Evolutionary conservation across 30 jellyfish, hydroid and myxozoan genomes (phyloP).

Genomic region (Phacellophora camtschatica): DNA sequence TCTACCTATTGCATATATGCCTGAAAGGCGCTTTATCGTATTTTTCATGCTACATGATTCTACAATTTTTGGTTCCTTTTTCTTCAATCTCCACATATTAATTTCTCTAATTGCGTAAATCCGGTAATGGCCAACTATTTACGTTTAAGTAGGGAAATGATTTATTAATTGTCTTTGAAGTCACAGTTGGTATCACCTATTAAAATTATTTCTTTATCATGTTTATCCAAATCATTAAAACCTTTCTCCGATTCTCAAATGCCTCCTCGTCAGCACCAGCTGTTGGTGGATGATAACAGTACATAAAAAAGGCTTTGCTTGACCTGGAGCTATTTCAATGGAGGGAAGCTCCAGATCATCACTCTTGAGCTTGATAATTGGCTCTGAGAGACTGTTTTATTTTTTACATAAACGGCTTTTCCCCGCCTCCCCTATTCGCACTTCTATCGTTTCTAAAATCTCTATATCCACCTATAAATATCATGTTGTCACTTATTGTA

Average conservation of each 20-base stretch:
- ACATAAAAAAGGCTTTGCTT: background rate
- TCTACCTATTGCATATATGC: slow-evolving; percentile 1
- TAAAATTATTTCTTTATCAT: background rate
- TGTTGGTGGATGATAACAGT: background rate
- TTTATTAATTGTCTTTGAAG: background rate
- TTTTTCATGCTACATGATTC: slow-evolving; percentile 30
- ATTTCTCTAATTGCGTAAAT: too few species aligned
- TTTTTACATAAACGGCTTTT: background rate
- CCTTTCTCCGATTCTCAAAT: background rate
- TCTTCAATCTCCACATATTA: background rate
- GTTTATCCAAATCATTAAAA: background rate
- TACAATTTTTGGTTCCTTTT: slow-evolving; percentile 2
- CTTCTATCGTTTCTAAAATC: background rate
- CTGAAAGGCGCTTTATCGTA: slow-evolving; percentile 18
- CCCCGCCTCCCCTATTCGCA: background rate
- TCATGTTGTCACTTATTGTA: background rate
- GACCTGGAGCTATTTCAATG: background rate
- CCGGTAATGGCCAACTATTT: too few species aligned
- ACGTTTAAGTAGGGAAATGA: too few species aligned
- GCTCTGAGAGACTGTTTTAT: slow-evolving; percentile 20
- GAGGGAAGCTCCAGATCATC: background rate
- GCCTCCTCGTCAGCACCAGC: background rate
- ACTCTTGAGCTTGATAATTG: slow-evolving; percentile 1
- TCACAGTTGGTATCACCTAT: background rate
- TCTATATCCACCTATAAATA: background rate